phyloP scores from a whole-genome alignment of 2,113 vertebrate genomes.

The Noturus placidus region DNA sequence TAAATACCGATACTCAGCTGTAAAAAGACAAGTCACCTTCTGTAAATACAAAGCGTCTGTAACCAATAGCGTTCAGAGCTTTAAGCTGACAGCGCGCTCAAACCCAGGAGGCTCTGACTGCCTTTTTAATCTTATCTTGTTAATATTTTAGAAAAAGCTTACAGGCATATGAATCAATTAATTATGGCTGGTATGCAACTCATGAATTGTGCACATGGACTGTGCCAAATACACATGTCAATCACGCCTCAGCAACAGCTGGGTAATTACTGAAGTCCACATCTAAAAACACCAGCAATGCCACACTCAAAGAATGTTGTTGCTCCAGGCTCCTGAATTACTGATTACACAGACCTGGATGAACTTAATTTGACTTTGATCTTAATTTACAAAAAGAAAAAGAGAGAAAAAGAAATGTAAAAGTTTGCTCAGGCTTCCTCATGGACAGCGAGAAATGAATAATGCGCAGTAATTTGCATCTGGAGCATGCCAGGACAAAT shows the following conservation, averaged over 20 bases:
- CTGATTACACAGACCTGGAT: constrained; percentile 69
- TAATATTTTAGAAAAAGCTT: constrained; percentile 72
- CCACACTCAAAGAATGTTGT: constrained; percentile 59
- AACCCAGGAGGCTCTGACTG: constrained; percentile 37
- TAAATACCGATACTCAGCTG: not conserved
- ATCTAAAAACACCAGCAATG: constrained; percentile 54
- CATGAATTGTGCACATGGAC: constrained; percentile 66
- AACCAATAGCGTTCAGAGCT: constrained; percentile 13
- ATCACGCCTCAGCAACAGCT: constrained; percentile 67
- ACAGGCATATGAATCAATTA: constrained; percentile 74
- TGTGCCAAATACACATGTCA: constrained; percentile 65
- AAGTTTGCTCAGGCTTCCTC: constrained; percentile 40
- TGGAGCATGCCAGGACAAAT: constrained; percentile 27
- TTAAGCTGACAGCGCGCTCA: constrained; percentile 26
- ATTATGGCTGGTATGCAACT: constrained; percentile 69
- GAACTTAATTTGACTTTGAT: constrained; percentile 70
- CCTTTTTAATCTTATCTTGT: constrained; percentile 63
- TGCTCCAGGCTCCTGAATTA: constrained; percentile 64
- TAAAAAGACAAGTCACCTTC: constrained; percentile 16
- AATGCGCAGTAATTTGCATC: constrained; percentile 12
- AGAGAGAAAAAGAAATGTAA: constrained; percentile 61
- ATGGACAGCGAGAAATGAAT: constrained; percentile 37
- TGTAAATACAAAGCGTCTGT: not conserved
- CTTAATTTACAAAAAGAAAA: constrained; percentile 51
- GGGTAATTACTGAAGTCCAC: constrained; percentile 62